phyloP scores from a whole-genome alignment of 2,888 invertebrate species.

The Eremobia ochroleuca region DNA sequence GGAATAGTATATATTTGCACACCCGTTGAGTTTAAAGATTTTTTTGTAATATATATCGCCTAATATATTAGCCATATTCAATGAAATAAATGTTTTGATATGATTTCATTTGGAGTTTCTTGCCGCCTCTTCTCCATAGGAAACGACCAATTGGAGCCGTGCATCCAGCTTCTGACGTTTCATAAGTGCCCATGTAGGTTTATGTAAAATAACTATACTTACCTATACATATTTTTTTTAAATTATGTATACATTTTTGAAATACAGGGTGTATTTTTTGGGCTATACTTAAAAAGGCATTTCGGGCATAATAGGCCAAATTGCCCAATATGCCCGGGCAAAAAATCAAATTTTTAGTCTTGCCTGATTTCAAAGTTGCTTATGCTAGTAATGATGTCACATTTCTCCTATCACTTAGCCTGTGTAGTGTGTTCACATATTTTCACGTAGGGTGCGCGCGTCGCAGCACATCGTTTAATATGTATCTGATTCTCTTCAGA shows the following conservation, averaged over 20 bases:
- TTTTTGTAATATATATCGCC: too few species aligned
- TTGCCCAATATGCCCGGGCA: background rate
- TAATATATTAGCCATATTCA: too few species aligned
- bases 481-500: constrained; percentile 38
- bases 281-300: background rate
- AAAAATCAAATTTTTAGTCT: background rate
- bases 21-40: too few species aligned
- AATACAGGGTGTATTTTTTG: too few species aligned
- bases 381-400: background rate
- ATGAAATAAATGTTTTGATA: too few species aligned
- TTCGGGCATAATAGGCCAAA: background rate
- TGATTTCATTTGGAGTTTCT: background rate
- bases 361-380: background rate
- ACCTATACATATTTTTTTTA: too few species aligned
- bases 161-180: background rate
- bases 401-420: background rate
- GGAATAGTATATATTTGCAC: too few species aligned
- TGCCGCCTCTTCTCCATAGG: background rate
- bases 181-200: too few species aligned
- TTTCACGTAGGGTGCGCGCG: constrained; percentile 10
- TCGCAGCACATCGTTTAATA: background rate
- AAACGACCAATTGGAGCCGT: background rate
- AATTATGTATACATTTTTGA: too few species aligned
- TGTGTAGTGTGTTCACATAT: constrained; percentile 1
- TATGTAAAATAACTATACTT: too few species aligned